These are phyloP conservation scores for Morpho achilles DNA, from an alignment of 2,888 invertebrate species.

Conservation along the genomic window DNA sequence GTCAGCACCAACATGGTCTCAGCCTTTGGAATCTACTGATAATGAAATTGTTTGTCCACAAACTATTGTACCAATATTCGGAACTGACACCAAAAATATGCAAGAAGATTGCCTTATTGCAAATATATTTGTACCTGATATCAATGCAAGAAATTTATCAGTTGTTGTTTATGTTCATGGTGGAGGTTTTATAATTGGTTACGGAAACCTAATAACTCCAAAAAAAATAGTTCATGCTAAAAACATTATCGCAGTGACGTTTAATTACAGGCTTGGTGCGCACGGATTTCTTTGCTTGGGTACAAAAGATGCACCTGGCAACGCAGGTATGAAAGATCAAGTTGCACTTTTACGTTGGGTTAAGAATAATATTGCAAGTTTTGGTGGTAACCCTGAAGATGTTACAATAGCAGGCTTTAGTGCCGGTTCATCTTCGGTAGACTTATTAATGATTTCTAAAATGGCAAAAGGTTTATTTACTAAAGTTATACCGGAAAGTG, in stretches of 20 bases:
- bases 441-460: conserved; percentile 36
- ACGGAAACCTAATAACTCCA: conserved; percentile 36
- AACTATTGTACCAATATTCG: background rate
- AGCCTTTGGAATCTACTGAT: conserved; percentile 38
- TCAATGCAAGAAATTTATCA: conserved; percentile 34
- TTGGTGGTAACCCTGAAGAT: conserved; percentile 39
- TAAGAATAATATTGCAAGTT: conserved; percentile 36
- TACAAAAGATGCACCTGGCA: conserved; percentile 36
- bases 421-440: conserved; percentile 36
- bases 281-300: conserved; percentile 35
- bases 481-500: conserved; percentile 35
- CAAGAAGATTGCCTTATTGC: conserved; percentile 37
- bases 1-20: conserved; percentile 39
- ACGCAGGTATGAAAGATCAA: conserved; percentile 42
- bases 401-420: conserved; percentile 40
- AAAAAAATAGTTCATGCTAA: conserved; percentile 37
- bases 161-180: conserved; percentile 63
- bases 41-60: conserved; percentile 39
- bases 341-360: conserved; percentile 39
- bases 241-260: conserved; percentile 41
- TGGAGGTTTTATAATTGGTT: conserved; percentile 54
- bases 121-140: conserved; percentile 36
- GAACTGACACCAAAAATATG: conserved; percentile 7
- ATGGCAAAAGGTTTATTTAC: conserved; percentile 31
- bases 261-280: conserved; percentile 48